Evolutionary conservation across 2,888 invertebrate species (phyloP), one percentile per base, ranked within the genome.

Genomic region (Arge pagana): DNA sequence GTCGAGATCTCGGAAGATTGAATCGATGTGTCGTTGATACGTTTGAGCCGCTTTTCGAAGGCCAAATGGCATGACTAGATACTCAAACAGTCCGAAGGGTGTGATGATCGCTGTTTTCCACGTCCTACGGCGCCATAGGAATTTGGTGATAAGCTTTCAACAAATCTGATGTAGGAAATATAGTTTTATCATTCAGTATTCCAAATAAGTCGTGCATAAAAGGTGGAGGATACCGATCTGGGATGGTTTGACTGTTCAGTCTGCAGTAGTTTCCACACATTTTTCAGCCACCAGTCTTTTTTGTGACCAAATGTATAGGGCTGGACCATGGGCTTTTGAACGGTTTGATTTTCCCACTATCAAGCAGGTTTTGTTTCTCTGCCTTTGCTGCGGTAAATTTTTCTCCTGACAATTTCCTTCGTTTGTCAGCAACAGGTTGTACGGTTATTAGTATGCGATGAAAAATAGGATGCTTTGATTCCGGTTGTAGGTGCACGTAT

Each of bases 201-300:
- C n/a, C n/a, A n/a, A n/a, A n/a, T n/a, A n/a, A n/a, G n/a, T n/a
- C n/a, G n/a, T n/a, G n/a, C n/a, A n/a, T n/a, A n/a, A n/a, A n/a
- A n/a, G n/a, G 36, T 4, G 61, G 33, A 1, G 67, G 63, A 40
- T 66, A 62, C 5, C 65, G 6, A 41, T 70, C 66, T 0, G 62
- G 64, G 1, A 58, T 37, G 0, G 66, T 71, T 1, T 41, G 24
- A 1, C 48, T 33, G 30, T 67, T 67, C 0, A 68, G 51, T 4
- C 23, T 13, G 0, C 66, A 28, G 45, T 62, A 71, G 24, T 70
- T 62, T 0, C 64, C 65, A 33, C 66, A n/a, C n/a, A n/a, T n/a
- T n/a, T n/a, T n/a, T n/a, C n/a, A 67, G 7, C 48, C 39, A 16
- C 58, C 60, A 16, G 53, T 21, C 31, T 52, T 48, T 50, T 66